Percentiles rank a stretch among this genome's conserved stretches.
phyloP scores from a whole-genome alignment of 2,888 invertebrate genomes.

The Abrostola tripartita region DNA sequence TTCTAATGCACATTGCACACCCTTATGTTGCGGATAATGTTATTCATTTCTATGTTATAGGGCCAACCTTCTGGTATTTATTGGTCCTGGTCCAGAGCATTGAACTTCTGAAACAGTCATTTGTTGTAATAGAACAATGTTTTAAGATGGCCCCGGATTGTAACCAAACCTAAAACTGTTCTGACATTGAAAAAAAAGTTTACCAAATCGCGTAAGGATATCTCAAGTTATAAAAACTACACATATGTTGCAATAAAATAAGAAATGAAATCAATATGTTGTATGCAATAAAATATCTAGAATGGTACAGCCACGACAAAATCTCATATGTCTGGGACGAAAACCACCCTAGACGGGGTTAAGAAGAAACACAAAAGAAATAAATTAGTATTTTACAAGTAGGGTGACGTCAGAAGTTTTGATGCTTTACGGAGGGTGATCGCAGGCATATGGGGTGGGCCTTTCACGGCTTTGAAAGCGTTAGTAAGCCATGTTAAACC shows the following conservation, averaged over 20 bases:
- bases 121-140: background rate
- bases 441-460: constrained; percentile 63
- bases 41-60: background rate
- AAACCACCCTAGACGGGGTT: constrained; percentile 14
- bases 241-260: constrained; percentile 5
- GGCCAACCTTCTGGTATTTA: background rate
- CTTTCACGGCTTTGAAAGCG: constrained; percentile 75
- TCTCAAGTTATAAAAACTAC: constrained; percentile 5
- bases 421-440: constrained; percentile 55
- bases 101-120: background rate
- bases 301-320: constrained; percentile 4
- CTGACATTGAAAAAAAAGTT: background rate
- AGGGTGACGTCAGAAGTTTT: constrained; percentile 42
- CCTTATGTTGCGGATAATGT: background rate
- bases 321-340: constrained; percentile 8
- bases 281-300: constrained; percentile 1
- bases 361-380: constrained; percentile 47
- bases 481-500: constrained; percentile 77
- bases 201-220: constrained; percentile 1
- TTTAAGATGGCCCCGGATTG: background rate
- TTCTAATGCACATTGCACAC: background rate
- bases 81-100: background rate
- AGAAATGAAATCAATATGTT: constrained; percentile 8
- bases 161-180: background rate
- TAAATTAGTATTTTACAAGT: constrained; percentile 45